A percentile compares a stretch with the other conserved stretches of the same genome.
phyloP scores from a whole-genome alignment of 1,140 invertebrate species.

The Thalassaphorura encarpata region DNA sequence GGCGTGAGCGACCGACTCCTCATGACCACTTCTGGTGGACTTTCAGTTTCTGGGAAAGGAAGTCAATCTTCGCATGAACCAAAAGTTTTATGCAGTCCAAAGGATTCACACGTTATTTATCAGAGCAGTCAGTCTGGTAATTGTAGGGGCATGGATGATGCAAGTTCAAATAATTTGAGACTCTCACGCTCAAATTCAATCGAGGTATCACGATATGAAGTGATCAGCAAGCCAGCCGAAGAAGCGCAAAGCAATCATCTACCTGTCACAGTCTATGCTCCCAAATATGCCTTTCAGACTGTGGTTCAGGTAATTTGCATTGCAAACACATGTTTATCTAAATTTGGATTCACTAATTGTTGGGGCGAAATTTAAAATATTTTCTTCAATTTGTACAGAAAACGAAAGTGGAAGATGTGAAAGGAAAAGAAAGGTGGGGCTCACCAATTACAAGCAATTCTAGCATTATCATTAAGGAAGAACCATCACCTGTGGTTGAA shows the following conservation, averaged over 20 bases:
- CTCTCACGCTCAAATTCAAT: constrained; percentile 17
- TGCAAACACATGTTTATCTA: too few species aligned
- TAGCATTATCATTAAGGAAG: not conserved
- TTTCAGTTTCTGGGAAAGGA: not conserved
- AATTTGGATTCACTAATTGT: too few species aligned
- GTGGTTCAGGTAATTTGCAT: constrained; percentile 25
- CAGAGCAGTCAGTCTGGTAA: not conserved
- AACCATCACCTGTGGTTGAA: not conserved
- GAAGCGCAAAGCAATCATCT: constrained; percentile 5
- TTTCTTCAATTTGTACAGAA: not conserved
- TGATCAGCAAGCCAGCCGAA: constrained; percentile 8
- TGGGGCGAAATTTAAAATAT: too few species aligned
- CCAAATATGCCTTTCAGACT: constrained; percentile 21
- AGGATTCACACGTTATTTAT: not conserved
- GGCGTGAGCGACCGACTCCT: constrained; percentile 9
- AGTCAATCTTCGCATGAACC: not conserved
- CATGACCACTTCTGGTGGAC: constrained; percentile 9
- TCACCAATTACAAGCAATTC: not conserved
- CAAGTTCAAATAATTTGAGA: not conserved
- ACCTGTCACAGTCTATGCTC: constrained; percentile 7
- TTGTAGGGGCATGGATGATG: not conserved
- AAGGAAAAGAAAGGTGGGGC: not conserved
- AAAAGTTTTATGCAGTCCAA: not conserved
- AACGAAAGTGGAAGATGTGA: not conserved
- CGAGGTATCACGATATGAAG: constrained; percentile 16